Base-by-base conservation (phyloP, 2,797 vertebrate species). In the Helarctos malayanus region DNA sequence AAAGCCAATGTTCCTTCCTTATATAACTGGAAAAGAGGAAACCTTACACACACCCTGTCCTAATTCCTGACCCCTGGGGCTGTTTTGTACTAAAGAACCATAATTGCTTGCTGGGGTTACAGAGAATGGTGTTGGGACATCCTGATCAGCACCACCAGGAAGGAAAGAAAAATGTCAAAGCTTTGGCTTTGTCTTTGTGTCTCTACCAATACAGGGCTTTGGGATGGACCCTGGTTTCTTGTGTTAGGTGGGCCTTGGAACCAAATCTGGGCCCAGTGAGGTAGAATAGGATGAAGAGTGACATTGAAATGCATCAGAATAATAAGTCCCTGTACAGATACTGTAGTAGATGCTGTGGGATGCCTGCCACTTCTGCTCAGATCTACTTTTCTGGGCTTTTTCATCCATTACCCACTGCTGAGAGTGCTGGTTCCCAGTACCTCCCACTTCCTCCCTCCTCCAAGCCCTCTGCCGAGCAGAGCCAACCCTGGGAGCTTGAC, bases 21-120 rank as follows among this genome's bases (percentile, higher is more conserved):
- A 4, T 29, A 2, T 45, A 94, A 82, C 47, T 73, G 75, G 88
- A 95, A 94, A 69, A 91, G 27, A 71, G 63, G 85, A 89, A 91
- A 63, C 7, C 38, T 75, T 32, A 86, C 88, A 54, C n/a, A 45
- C 15, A 7, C 49, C 8, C 41, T 56, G 79, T 38, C 25, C 47
- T 32, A 76, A 1, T 87, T 90, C 56, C 89, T 91, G 57, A 5
- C 14, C 83, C 54, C 69, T 18, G 29, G 23, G 61, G 71, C 56
- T 94, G 56, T 83, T 86, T 21, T 41, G 59, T 47, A 15, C 59
- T 35, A 6, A 83, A 41, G 49, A 3, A 27, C 11, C 2, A 0
- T 35, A 41, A n/a, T 10, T 35, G 3, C 18, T 86, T 18, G 9
- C 56, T 69, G 56, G 6, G 41, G 41, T 85, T 35, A 38, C 47